A percentile compares a stretch with the other conserved stretches of the same genome.
Conservation (phyloP, 1,140 invertebrate genomes). For the Heliconius hewitsoni region DNA sequence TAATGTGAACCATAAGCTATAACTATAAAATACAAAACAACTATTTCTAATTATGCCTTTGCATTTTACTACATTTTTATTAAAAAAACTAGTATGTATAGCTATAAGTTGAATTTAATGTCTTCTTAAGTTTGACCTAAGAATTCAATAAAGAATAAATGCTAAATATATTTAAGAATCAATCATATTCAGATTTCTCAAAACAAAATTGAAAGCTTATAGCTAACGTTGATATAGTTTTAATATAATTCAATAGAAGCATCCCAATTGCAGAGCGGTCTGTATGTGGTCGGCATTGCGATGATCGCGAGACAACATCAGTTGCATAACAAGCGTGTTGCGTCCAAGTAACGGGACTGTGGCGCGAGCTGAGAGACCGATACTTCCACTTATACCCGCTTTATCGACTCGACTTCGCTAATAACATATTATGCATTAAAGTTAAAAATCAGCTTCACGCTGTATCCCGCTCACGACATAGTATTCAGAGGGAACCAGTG, state of each 20-base stretch:
- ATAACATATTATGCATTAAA: conserved; percentile 43
- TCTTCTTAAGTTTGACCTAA: no score
- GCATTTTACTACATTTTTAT: not conserved
- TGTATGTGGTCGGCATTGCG: conserved; percentile 34
- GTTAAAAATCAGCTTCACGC: not conserved
- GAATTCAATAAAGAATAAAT: no score
- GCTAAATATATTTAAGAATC: no score
- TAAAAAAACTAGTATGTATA: not conserved
- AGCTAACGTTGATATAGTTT: not conserved
- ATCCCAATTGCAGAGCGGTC: conserved; percentile 25
- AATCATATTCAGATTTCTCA: no score
- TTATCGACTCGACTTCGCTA: conserved; percentile 42
- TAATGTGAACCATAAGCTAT: conserved; percentile 21
- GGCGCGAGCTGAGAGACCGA: conserved; percentile 48
- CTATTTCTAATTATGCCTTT: not conserved
- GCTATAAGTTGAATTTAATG: no score
- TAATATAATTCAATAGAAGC: conserved; percentile 16
- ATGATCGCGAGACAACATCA: conserved; percentile 54
- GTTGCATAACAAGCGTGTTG: conserved; percentile 70
- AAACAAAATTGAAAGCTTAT: not conserved
- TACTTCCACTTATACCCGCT: conserved; percentile 21
- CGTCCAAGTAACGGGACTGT: conserved; percentile 69
- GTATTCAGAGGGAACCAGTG: no score
- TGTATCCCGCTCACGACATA: no score
- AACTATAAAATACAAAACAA: conserved; percentile 1